A percentile compares a stretch with the other conserved stretches of the same genome.
phyloP scores from a whole-genome alignment of 2,888 invertebrate genomes.

The Marasmarcha lunaedactyla region DNA sequence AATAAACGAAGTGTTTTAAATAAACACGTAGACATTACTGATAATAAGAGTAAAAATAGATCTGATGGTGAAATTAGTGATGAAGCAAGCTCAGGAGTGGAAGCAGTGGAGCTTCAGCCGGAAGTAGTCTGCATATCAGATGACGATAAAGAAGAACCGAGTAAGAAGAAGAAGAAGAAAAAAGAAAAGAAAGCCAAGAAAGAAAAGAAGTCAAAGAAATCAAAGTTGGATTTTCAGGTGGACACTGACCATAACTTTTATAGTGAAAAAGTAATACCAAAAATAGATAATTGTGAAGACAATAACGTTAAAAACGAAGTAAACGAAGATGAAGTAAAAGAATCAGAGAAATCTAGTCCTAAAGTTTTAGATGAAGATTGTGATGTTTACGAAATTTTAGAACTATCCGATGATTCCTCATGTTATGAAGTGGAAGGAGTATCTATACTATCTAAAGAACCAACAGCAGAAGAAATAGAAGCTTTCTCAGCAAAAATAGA shows the following conservation, averaged over 20 bases:
- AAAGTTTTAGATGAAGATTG: conserved; percentile 18
- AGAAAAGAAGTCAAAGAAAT: conserved; percentile 33
- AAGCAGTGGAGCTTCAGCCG: conserved; percentile 35
- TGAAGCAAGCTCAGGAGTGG: conserved; percentile 41
- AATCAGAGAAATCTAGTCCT: background rate
- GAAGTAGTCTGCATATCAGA: conserved; percentile 69
- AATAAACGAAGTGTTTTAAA: background rate
- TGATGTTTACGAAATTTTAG: conserved; percentile 40
- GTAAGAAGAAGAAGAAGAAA: conserved; percentile 39
- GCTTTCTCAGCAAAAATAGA: conserved; percentile 60
- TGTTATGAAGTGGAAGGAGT: conserved; percentile 40
- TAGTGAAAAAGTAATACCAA: too few species aligned
- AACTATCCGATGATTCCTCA: conserved; percentile 50
- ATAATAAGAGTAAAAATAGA: conserved; percentile 8
- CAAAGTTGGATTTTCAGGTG: conserved; percentile 45
- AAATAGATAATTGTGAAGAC: conserved; percentile 4
- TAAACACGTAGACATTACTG: background rate
- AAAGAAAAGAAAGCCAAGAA: conserved; percentile 52
- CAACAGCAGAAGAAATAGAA: conserved; percentile 51
- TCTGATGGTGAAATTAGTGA: conserved; percentile 46
- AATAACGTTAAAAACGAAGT: background rate
- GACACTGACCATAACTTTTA: conserved; percentile 42
- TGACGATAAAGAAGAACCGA: conserved; percentile 29
- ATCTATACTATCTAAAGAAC: conserved; percentile 51
- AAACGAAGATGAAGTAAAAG: background rate